A percentile compares a stretch with the other conserved stretches of the same genome.
Evolutionary conservation across 1,140 invertebrate species (phyloP).

Genomic region (Campoletis sonorensis): DNA sequence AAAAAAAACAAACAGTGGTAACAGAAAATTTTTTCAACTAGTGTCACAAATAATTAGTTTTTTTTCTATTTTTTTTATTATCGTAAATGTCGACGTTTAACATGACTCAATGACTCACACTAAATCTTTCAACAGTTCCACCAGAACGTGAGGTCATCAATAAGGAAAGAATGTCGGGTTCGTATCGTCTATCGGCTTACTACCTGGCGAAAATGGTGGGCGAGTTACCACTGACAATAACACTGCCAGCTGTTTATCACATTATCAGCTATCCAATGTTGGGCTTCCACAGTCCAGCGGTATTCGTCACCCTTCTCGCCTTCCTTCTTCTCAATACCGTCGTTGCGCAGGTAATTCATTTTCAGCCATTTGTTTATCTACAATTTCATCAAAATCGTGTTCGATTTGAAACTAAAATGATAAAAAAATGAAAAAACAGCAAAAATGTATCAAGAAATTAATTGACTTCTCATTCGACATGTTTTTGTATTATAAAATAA

Average conservation of each 20-base stretch:
- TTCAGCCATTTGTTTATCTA: too few species aligned
- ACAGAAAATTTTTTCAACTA: not conserved
- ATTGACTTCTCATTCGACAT: too few species aligned
- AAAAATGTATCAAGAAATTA: too few species aligned
- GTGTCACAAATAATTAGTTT: conserved; percentile 14
- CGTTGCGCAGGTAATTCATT: conserved; percentile 82
- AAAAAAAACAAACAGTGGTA: too few species aligned
- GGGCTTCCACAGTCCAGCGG: conserved; percentile 79
- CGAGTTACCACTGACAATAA: conserved; percentile 87
- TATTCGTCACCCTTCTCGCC: conserved; percentile 84
- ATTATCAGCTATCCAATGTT: conserved; percentile 89
- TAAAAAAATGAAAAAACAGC: too few species aligned
- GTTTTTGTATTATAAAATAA: too few species aligned
- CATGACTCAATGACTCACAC: not conserved
- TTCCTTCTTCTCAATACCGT: conserved; percentile 87
- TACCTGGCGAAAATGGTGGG: conserved; percentile 92
- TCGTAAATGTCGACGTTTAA: not conserved
- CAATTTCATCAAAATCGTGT: too few species aligned
- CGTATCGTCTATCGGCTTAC: conserved; percentile 90
- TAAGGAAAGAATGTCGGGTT: conserved; percentile 88
- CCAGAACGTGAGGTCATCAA: conserved; percentile 89
- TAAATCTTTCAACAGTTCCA: conserved; percentile 80
- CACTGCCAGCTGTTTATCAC: conserved; percentile 88
- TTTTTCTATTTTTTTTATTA: too few species aligned
- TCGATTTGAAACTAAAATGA: too few species aligned